Conservation (phyloP, 2,888 invertebrate species). For the Himalopsyche kuldschensis region DNA sequence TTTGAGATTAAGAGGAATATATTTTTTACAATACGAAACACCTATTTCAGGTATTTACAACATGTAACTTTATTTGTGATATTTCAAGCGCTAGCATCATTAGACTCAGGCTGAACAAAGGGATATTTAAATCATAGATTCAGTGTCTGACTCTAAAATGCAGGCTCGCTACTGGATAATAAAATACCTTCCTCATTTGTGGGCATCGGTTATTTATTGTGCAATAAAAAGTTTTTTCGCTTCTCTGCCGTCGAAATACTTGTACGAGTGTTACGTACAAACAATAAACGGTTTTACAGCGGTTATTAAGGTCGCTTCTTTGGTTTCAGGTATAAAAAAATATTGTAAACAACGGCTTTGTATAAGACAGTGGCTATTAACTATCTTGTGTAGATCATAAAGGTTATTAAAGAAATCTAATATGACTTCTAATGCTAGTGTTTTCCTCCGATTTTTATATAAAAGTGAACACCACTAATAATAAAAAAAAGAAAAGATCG, state of each 20-base stretch:
- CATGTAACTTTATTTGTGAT: slow-evolving; percentile 6
- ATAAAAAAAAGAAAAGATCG: no score
- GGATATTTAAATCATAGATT: slow-evolving; percentile 28
- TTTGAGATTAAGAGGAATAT: neutral
- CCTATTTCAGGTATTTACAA: neutral
- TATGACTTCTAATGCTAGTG: no score
- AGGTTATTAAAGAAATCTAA: no score
- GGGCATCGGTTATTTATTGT: slow-evolving; percentile 35
- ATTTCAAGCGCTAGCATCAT: slow-evolving; percentile 23
- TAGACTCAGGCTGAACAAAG: slow-evolving; percentile 15
- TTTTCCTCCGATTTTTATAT: no score
- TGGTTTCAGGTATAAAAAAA: neutral
- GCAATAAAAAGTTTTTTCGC: slow-evolving; percentile 30
- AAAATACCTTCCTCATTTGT: slow-evolving; percentile 24
- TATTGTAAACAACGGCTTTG: no score
- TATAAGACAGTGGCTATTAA: no score
- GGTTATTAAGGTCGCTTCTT: neutral
- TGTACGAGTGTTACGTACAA: slow-evolving; percentile 20
- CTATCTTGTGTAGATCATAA: no score
- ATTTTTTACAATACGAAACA: neutral
- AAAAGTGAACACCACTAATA: no score
- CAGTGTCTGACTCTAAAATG: slow-evolving; percentile 12
- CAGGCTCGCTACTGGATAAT: slow-evolving; percentile 30
- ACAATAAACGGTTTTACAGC: slow-evolving; percentile 30
- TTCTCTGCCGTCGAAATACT: slow-evolving; percentile 3